phyloP scores from a whole-genome alignment of 2,888 invertebrate species.

The Corythucha ciliata region DNA sequence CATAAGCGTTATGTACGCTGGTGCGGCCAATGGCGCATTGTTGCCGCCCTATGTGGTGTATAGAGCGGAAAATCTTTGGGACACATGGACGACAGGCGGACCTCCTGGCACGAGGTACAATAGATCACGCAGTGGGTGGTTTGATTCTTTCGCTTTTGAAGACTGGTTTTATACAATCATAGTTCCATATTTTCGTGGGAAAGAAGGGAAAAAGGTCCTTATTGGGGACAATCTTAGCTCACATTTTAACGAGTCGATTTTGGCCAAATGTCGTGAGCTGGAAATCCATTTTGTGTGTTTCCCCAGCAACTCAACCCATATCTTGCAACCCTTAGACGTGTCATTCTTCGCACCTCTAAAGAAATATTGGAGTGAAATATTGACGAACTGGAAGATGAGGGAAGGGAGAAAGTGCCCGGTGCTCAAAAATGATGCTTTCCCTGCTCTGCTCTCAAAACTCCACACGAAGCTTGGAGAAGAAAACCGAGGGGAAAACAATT shows the following conservation, averaged over 20 bases:
- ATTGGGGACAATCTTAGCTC: slow-evolving; percentile 39
- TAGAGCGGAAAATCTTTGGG: slow-evolving; percentile 37
- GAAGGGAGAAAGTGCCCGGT: background rate
- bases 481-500: background rate
- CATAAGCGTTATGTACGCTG: slow-evolving; percentile 39
- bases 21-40: slow-evolving; percentile 37
- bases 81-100: slow-evolving; percentile 40
- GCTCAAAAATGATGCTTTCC: background rate
- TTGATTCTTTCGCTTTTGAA: slow-evolving; percentile 36
- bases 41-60: slow-evolving; percentile 39
- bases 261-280: slow-evolving; percentile 35
- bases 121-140: slow-evolving; percentile 39
- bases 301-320: slow-evolving; percentile 35
- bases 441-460: slow-evolving; percentile 4
- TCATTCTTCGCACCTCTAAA: slow-evolving; percentile 35
- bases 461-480: background rate
- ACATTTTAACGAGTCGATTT: slow-evolving; percentile 34
- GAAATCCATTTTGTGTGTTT: slow-evolving; percentile 38
- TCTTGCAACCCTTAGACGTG: slow-evolving; percentile 35
- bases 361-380: slow-evolving; percentile 31
- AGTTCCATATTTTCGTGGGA: slow-evolving; percentile 31
- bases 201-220: slow-evolving; percentile 33
- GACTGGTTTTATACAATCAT: slow-evolving; percentile 38
- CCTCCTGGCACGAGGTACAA: slow-evolving; percentile 39
- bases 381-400: slow-evolving; percentile 21